phyloP scores from a whole-genome alignment of 2,888 invertebrate genomes.

The Noctua fimbriata region DNA sequence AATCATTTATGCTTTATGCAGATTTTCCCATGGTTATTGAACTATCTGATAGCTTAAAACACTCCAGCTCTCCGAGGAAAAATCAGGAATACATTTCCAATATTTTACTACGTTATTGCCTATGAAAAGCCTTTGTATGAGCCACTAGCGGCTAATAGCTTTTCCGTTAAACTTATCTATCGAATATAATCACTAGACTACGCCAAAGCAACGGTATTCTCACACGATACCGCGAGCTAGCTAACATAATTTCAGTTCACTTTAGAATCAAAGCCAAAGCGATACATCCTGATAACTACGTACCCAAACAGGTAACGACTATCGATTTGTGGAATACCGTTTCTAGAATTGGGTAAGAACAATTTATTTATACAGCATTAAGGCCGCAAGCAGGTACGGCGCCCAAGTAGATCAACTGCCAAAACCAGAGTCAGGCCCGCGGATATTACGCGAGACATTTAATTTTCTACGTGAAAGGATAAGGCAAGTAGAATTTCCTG shows the following conservation, averaged over 20 bases:
- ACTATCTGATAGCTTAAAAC: background rate
- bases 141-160: constrained; percentile 49
- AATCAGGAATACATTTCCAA: constrained; percentile 20
- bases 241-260: constrained; percentile 43
- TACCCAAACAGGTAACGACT: constrained; percentile 39
- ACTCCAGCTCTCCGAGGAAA: background rate
- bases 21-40: background rate
- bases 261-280: constrained; percentile 42
- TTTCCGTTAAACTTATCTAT: constrained; percentile 51
- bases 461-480: constrained; percentile 90
- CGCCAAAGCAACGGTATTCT: constrained; percentile 46
- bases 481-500: constrained; percentile 86
- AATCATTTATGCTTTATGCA: background rate
- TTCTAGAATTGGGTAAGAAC: constrained; percentile 59
- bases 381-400: constrained; percentile 69
- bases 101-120: constrained; percentile 29
- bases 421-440: constrained; percentile 83
- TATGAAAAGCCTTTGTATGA: constrained; percentile 37
- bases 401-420: constrained; percentile 85
- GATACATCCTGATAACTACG: constrained; percentile 26
- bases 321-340: constrained; percentile 50
- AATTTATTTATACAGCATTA: constrained; percentile 68
- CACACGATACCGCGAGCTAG: constrained; percentile 45
- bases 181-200: constrained; percentile 40
- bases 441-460: constrained; percentile 89